A percentile compares a stretch with the other conserved stretches of the same genome.
Conservation (phyloP, 2,888 invertebrate genomes). For the Clepsis dumicolana region DNA sequence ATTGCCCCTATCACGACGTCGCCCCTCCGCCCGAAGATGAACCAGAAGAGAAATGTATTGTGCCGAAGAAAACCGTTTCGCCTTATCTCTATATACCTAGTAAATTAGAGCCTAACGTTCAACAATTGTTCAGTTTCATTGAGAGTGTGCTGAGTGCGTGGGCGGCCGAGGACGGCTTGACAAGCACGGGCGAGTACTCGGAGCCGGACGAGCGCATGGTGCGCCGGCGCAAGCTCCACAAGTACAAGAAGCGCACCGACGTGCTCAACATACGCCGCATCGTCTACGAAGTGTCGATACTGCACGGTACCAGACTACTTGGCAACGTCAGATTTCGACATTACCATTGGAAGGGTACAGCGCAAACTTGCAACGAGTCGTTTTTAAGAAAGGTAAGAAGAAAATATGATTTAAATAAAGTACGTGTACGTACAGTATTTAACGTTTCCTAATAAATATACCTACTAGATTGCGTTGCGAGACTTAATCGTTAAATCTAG, state of each 20-base stretch:
- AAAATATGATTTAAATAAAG: neutral
- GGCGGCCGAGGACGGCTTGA: constrained; percentile 90
- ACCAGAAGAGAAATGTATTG: constrained; percentile 68
- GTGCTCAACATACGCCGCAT: constrained; percentile 89
- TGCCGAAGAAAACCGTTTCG: constrained; percentile 80
- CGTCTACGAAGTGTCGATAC: constrained; percentile 89
- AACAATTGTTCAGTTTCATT: constrained; percentile 93
- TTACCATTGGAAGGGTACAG: constrained; percentile 94
- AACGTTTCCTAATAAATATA: neutral
- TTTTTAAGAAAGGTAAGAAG: constrained; percentile 93
- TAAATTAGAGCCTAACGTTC: constrained; percentile 91
- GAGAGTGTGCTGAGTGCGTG: constrained; percentile 92
- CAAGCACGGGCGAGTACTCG: constrained; percentile 90
- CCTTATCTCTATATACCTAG: constrained; percentile 83
- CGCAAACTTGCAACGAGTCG: constrained; percentile 95
- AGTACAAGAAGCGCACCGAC: constrained; percentile 88
- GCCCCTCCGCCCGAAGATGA: constrained; percentile 72
- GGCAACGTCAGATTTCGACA: constrained; percentile 91
- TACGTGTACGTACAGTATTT: neutral
- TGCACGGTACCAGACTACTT: constrained; percentile 88
- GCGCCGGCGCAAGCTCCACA: constrained; percentile 86
- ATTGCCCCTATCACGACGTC: constrained; percentile 78
- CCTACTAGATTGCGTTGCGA: neutral
- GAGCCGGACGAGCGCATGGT: constrained; percentile 90
- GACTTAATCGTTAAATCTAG: neutral